Evolutionary conservation across 2,113 vertebrate genomes (phyloP).

Genomic region (Hippocampus barbouri): DNA sequence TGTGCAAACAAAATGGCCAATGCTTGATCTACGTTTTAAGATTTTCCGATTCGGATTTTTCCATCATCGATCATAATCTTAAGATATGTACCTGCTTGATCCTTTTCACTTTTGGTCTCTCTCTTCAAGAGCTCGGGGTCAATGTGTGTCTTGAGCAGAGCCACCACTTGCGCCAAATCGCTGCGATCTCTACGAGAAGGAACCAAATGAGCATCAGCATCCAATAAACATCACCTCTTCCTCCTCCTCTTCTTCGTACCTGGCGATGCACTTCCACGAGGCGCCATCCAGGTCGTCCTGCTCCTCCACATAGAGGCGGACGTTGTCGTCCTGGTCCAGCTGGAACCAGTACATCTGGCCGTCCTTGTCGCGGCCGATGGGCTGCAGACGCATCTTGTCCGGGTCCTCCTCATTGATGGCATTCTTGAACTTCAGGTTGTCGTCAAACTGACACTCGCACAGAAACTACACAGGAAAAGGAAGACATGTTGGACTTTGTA

Average conservation of each 20-base stretch:
- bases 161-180: constrained; percentile 88
- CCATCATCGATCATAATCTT: too few species aligned
- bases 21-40: neutral
- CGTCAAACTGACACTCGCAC: constrained; percentile 97
- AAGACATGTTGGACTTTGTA: neutral
- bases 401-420: constrained; percentile 96
- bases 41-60: neutral
- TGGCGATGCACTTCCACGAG: constrained; percentile 94
- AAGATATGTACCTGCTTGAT: constrained; percentile 7
- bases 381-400: constrained; percentile 93
- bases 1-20: too few species aligned
- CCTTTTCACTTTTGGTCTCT: constrained; percentile 75
- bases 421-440: constrained; percentile 96
- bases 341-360: constrained; percentile 98
- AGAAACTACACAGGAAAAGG: constrained; percentile 78
- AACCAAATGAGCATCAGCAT: neutral
- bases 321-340: constrained; percentile 91
- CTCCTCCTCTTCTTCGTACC: constrained; percentile 61
- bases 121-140: constrained; percentile 86
- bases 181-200: constrained; percentile 79
- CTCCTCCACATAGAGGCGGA: constrained; percentile 93
- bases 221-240: neutral
- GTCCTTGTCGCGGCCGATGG: constrained; percentile 92
- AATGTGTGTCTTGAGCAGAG: constrained; percentile 93
- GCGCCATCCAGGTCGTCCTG: constrained; percentile 93